phyloP scores from a whole-genome alignment of 2,888 invertebrate species.

The Caenorhabditis japonica region DNA sequence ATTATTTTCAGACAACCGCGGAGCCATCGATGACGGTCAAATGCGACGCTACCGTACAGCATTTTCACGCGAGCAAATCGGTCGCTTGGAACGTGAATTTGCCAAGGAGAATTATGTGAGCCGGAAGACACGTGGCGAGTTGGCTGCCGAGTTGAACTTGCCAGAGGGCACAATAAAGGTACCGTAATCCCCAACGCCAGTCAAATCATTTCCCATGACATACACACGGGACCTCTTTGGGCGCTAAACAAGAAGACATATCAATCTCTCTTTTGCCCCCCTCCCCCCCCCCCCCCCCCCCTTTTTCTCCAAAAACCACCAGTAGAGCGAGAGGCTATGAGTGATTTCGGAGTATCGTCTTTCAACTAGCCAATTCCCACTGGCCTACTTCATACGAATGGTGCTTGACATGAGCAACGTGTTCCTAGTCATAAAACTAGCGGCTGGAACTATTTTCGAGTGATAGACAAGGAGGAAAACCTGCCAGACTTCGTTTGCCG shows the following conservation, averaged over 20 bases:
- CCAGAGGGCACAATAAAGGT: constrained; percentile 99
- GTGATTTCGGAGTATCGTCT: constrained; percentile 36
- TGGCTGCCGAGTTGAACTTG: constrained; percentile 91
- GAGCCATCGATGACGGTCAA: constrained; percentile 62
- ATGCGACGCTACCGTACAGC: constrained; percentile 91
- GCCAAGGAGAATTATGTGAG: constrained; percentile 97
- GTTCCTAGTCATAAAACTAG: neutral
- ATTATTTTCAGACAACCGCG: constrained; percentile 51
- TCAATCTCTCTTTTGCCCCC: constrained; percentile 35
- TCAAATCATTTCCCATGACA: constrained; percentile 51
- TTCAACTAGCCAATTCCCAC: constrained; percentile 27
- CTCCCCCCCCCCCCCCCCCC: neutral
- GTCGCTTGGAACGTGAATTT: constrained; percentile 93
- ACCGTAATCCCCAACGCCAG: constrained; percentile 25
- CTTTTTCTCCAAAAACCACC: too few species aligned
- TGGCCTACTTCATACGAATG: constrained; percentile 25
- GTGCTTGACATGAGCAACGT: neutral
- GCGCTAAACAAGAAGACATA: constrained; percentile 24
- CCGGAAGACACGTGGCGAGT: constrained; percentile 91
- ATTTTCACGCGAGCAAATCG: constrained; percentile 88
- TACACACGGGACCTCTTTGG: constrained; percentile 26
- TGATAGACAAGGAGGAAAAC: too few species aligned
- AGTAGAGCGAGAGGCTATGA: constrained; percentile 10
- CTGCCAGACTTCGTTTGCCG: too few species aligned
- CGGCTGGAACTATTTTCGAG: constrained; percentile 5